Evolutionary conservation across 2,113 vertebrate genomes (phyloP), one percentile per base, ranked within the genome.

Genomic region (Danionella cerebrum): DNA sequence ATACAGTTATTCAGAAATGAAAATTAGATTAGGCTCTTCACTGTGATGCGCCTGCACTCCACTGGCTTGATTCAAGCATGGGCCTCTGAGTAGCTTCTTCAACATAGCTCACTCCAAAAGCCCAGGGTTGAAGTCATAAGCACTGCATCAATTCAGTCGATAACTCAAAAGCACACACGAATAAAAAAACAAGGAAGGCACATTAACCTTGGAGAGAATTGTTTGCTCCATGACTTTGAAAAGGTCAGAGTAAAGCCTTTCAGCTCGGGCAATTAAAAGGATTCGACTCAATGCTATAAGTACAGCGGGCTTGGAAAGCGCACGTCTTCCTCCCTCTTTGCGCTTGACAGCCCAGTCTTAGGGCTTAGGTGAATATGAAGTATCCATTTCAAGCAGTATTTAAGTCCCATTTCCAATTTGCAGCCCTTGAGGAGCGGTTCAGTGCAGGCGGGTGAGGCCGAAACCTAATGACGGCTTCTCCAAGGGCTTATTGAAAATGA

Each of bases 371-470:
- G 84, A 85, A 84, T 78, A 73, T 72, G 71, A 86, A 78, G 80
- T 76, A 80, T 85, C 79, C 68, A 71, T 85, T 85, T 81, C 74
- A 72, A 82, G 78, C 79, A 72, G 80, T 81, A 83, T 86, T 85
- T 85, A 84, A 88, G 87, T 85, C 77, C 78, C 80, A 82, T 85
- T 84, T 85, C 80, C 80, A 86, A 86, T 84, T 83, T 84, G 77
- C 74, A 76, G 78, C 80, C 76, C 80, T 84, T 76, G 79, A 87
- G 79, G 76, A 66, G 75, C 58, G 41, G 80, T 80, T 80, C 78
- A 82, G 77, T 75, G 75, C 59, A 52, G 68, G 71, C 76, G 67
- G 78, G 79, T 82, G 76, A 83, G 82, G 83, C 75, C 71, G 73
- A 77, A 76, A 74, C 71, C 69, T 84, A 84, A 86, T 84, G 84